Evolutionary conservation across 2,113 vertebrate species (phyloP).

Genomic region (Oreochromis aureus): DNA sequence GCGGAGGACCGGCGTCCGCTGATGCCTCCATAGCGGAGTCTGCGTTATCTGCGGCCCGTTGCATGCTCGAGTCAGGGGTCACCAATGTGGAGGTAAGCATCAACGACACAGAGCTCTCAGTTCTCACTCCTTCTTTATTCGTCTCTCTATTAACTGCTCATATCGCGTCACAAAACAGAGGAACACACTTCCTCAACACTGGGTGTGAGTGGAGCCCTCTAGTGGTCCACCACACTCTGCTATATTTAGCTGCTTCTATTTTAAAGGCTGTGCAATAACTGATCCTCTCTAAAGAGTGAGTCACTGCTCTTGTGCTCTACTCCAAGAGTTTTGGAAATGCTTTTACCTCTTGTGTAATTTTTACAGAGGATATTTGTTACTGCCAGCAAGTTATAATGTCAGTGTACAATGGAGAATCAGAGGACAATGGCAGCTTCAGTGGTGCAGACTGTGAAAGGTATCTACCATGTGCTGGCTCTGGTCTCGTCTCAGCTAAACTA

Average conservation of each 20-base stretch:
- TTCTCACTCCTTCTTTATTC: too few relatives aligned
- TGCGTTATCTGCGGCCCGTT: too few relatives aligned
- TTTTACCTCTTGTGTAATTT: neutral
- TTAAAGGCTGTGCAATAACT: constrained; percentile 17
- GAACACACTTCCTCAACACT: too few relatives aligned
- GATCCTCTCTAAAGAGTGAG: neutral
- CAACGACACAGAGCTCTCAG: too few relatives aligned
- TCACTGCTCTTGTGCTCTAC: neutral
- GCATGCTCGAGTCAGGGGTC: too few relatives aligned
- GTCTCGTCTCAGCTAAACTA: constrained; percentile 15
- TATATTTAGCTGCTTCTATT: constrained; percentile 57
- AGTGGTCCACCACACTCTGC: too few relatives aligned
- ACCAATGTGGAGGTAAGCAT: too few relatives aligned
- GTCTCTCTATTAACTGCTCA: too few relatives aligned
- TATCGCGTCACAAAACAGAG: too few relatives aligned
- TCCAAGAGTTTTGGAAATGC: neutral
- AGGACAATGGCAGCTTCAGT: neutral
- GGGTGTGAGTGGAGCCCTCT: too few relatives aligned
- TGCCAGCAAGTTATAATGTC: neutral
- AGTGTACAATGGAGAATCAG: neutral
- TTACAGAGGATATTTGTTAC: neutral
- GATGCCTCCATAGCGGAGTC: too few relatives aligned
- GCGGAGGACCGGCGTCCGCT: too few relatives aligned
- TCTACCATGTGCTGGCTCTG: neutral
- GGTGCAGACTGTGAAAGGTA: neutral